Base-by-base conservation (phyloP, 1,140 invertebrate species). In the Parapsyche elsis region DNA sequence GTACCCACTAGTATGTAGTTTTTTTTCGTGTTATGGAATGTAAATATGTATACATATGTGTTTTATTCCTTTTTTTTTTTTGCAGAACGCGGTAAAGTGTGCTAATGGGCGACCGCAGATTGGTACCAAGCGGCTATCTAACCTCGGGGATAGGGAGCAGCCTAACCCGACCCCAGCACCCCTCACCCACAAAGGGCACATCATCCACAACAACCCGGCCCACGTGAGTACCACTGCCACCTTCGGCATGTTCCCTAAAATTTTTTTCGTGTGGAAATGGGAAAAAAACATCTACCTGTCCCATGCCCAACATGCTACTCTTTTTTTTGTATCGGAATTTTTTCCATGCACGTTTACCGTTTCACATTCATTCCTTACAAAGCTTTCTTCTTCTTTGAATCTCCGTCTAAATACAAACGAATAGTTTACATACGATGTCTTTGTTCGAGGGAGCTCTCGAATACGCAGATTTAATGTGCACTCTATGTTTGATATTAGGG, bases 41-140 rank as follows among this genome's bases (percentile, higher is more conserved):
- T n/a, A n/a, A n/a, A n/a, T n/a, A n/a, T n/a, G n/a, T n/a, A n/a
- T n/a, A n/a, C n/a, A n/a, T n/a, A n/a, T n/a, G n/a, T n/a, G n/a
- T 77, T 61, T 19, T 19, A 7, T 0, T 61, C 64, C 10, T 21
- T 23, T 67, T 38, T 71, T 74, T 38, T 71, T 74, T 67, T 79
- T 83, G 71, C 83, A 83, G 83, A 83, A 83, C 59, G 83, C 83
- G n/a, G 80, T 83, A 76, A 83, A 83, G 78, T 81, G 83, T 67
- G 83, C 81, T 5, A 82, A 76, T 71, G 81, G 83, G 14, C 75
- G 81, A 12, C 61, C 80, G 49, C 78, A 78, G 21, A 70, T 80
- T 74, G 76, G 81, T 45, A 59, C 30, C 71, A 81, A 80, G 79
- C 49, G 78, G 67, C 77, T 81, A 70, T 75, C 79, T 1, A 71